These are phyloP conservation scores for Galendromus occidentalis DNA, from an alignment of 1,140 invertebrate species.

Conservation along the genomic window DNA sequence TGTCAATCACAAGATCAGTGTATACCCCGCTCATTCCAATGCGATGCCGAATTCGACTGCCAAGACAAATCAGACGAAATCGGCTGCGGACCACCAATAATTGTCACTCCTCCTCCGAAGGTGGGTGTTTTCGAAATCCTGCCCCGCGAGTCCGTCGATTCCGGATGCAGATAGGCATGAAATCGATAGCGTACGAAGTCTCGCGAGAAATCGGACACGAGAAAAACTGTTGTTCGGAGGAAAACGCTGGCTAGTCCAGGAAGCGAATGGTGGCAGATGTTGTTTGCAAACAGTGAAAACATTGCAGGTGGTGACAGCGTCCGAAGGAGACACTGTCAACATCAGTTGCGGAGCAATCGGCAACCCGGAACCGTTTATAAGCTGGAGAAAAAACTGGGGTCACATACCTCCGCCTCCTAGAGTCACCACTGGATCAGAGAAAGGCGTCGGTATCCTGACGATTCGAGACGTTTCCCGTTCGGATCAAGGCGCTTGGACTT, in stretches of 20 bases:
- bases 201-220: too few relatives aligned
- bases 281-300: too few relatives aligned
- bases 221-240: too few relatives aligned
- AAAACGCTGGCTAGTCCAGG: too few relatives aligned
- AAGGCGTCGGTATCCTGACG: conserved; percentile 57
- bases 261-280: too few relatives aligned
- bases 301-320: conserved; percentile 36
- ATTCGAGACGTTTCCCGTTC: conserved; percentile 39
- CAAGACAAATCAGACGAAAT: conserved; percentile 70
- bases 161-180: neutral
- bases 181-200: too few relatives aligned
- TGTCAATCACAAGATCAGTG: conserved; percentile 60
- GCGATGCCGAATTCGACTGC: conserved; percentile 72
- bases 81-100: conserved; percentile 46
- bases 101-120: neutral
- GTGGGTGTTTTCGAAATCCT: neutral
- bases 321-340: conserved; percentile 46
- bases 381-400: conserved; percentile 93
- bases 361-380: conserved; percentile 67
- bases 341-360: conserved; percentile 70
- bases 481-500: conserved; percentile 89
- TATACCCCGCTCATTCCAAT: conserved; percentile 78
- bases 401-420: conserved; percentile 61
- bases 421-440: conserved; percentile 47
- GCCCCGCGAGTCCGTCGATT: neutral